Evolutionary conservation across 1,140 invertebrate species (phyloP).

Genomic region (Octopus bimaculoides): DNA sequence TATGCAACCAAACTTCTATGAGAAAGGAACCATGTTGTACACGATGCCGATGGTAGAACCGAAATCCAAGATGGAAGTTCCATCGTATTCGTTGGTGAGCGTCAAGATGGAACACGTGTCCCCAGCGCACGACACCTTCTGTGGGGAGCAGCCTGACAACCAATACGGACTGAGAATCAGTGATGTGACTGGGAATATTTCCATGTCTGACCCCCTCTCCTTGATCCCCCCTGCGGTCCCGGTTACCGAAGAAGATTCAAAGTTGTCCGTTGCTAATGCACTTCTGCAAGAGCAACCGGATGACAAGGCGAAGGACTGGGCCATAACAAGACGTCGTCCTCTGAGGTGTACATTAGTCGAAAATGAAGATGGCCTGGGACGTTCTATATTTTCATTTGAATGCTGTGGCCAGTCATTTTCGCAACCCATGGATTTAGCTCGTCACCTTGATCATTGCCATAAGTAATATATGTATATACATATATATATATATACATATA

Average conservation of each 20-base stretch:
- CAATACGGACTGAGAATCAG: not conserved
- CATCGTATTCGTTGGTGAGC: no score
- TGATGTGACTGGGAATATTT: not conserved
- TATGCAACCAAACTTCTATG: no score
- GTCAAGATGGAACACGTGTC: no score
- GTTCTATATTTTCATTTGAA: not conserved
- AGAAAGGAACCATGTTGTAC: no score
- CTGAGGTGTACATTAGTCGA: not conserved
- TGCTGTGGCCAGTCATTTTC: not conserved
- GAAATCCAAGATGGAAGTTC: no score
- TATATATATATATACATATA: no score
- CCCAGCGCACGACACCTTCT: no score
- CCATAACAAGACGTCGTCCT: not conserved
- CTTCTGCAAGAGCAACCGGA: not conserved
- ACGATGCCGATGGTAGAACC: no score
- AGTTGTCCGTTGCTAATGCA: not conserved
- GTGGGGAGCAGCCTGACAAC: not conserved
- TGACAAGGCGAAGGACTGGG: not conserved
- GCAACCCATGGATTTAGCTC: not conserved
- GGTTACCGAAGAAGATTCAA: no score
- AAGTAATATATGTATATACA: no score
- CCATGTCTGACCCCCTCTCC: not conserved
- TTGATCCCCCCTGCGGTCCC: not conserved
- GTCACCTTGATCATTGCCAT: not conserved
- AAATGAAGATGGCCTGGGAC: not conserved